A percentile compares a stretch with the other conserved stretches of the same genome.
These are phyloP conservation scores for Limnephilus auricula DNA, from an alignment of 2,888 invertebrate genomes.

Conservation along the genomic window DNA sequence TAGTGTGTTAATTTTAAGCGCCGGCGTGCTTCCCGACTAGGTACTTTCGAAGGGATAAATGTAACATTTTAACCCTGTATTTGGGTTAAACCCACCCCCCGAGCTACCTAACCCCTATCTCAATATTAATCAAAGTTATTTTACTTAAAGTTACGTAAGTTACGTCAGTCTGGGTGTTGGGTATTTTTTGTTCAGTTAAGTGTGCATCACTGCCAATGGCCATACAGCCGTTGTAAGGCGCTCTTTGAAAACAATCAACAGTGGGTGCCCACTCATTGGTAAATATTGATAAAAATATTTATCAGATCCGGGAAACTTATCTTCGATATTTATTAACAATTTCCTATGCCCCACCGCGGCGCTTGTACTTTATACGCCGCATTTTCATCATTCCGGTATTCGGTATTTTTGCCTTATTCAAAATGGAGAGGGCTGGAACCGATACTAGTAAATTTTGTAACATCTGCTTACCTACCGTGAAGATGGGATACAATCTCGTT, in stretches of 20 bases:
- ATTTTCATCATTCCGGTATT: conserved; percentile 20
- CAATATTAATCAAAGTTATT: too few species aligned
- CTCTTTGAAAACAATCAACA: neutral
- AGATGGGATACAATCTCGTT: neutral
- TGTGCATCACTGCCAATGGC: too few species aligned
- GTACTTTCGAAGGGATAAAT: too few species aligned
- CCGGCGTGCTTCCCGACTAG: too few species aligned
- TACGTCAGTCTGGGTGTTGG: neutral
- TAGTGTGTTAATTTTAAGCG: neutral
- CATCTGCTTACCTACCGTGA: neutral
- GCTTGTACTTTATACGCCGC: conserved; percentile 27
- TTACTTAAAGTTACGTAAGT: too few species aligned
- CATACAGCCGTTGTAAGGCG: neutral
- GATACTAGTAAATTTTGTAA: neutral
- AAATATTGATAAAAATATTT: conserved; percentile 15
- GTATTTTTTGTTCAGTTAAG: neutral
- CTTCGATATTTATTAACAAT: conserved; percentile 11
- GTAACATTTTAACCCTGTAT: too few species aligned
- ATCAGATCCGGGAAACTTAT: conserved; percentile 45
- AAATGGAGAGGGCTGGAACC: neutral
- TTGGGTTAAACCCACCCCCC: too few species aligned
- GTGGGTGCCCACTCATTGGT: neutral
- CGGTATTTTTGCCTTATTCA: neutral
- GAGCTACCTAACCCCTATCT: too few species aligned
- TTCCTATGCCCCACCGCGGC: conserved; percentile 23